Percentiles rank a stretch among this genome's conserved stretches.
phyloP scores from a whole-genome alignment of 2,113 vertebrate genomes.

The Eublepharis macularius region DNA sequence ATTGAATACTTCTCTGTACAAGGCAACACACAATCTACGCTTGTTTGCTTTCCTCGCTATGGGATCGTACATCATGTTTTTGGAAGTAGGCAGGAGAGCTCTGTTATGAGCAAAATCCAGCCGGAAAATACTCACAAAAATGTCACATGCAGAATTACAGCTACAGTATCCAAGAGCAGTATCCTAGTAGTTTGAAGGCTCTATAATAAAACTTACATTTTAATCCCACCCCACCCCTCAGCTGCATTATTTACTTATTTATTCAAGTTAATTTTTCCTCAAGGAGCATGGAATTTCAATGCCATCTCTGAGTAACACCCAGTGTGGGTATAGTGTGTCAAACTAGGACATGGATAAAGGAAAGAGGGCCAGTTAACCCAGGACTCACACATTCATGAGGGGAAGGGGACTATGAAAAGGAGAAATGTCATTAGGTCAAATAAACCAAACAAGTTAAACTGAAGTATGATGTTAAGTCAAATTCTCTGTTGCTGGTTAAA shows the following conservation, averaged over 20 bases:
- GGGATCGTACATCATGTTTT: constrained; percentile 20
- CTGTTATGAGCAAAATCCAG: constrained; percentile 17
- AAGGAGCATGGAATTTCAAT: neutral
- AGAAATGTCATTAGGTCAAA: no score
- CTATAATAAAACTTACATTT: neutral
- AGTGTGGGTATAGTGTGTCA: neutral
- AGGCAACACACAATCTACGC: constrained; percentile 30
- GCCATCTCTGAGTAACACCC: neutral
- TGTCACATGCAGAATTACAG: rapidly evolving
- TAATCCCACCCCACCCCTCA: no score
- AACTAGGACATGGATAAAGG: no score
- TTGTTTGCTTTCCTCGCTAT: constrained; percentile 8
- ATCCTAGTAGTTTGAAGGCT: neutral
- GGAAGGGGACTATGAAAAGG: no score
- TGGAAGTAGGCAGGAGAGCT: constrained; percentile 33
- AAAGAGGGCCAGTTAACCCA: no score
- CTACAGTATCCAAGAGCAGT: rapidly evolving
- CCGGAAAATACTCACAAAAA: neutral
- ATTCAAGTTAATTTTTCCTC: no score
- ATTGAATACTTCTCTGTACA: constrained; percentile 20
- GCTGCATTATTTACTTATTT: neutral
- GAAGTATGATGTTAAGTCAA: no score
- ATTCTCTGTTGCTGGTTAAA: no score
- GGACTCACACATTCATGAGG: no score
- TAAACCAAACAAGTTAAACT: no score